Conservation (phyloP, 2,113 vertebrate genomes). For the Tupaia tana region DNA sequence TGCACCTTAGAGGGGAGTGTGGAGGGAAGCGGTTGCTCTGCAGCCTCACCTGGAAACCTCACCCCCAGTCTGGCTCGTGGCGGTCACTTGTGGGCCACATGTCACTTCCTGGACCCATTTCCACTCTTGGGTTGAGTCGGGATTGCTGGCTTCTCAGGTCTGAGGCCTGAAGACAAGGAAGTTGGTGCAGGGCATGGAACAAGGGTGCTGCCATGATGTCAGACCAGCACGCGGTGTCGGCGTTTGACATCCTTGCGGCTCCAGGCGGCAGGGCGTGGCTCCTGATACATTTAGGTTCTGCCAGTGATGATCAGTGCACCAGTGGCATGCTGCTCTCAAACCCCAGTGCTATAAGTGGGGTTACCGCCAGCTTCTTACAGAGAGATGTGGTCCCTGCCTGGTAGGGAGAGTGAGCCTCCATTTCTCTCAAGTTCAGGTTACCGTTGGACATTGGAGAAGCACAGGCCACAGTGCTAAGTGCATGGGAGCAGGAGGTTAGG, state of each 20-base stretch:
- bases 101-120: no score
- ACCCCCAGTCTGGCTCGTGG: neutral
- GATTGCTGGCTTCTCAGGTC: neutral
- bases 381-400: neutral
- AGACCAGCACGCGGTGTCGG: accelerated
- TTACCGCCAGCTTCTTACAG: neutral
- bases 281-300: neutral
- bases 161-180: neutral
- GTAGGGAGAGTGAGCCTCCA: neutral
- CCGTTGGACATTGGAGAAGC: neutral
- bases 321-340: neutral
- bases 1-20: neutral
- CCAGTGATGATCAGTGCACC: neutral
- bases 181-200: neutral
- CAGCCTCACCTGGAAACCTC: neutral
- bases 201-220: no score
- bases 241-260: neutral
- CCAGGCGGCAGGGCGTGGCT: neutral
- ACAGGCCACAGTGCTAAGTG: neutral
- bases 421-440: neutral
- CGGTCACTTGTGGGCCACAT: neutral
- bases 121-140: neutral
- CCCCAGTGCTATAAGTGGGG: neutral
- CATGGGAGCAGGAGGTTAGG: neutral
- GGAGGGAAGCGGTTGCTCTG: neutral